phyloP scores from a whole-genome alignment of 2,113 vertebrate species.

The Callorhinus ursinus region DNA sequence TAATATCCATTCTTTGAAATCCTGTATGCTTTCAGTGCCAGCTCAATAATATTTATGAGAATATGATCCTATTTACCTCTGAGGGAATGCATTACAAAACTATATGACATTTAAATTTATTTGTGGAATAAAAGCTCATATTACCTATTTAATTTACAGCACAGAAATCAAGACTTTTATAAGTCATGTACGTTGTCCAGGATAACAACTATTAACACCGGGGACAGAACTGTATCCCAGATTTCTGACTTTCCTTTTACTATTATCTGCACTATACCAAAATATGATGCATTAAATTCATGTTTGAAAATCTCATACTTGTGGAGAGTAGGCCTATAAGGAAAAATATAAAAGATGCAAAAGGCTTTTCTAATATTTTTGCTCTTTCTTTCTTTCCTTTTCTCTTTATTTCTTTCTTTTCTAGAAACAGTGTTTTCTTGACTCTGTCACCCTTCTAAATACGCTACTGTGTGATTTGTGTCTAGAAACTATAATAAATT shows the following conservation, averaged over 20 bases:
- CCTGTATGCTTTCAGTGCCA: background rate
- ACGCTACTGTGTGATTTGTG: conserved; percentile 52
- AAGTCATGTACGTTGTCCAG: background rate
- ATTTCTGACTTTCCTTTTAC: background rate
- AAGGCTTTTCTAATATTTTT: background rate
- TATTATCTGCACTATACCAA: background rate
- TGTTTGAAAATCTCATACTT: background rate
- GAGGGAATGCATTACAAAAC: background rate
- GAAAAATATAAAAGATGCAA: background rate
- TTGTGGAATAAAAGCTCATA: background rate
- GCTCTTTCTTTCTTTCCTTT: background rate
- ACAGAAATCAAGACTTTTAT: background rate
- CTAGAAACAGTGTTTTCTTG: background rate
- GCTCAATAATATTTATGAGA: background rate
- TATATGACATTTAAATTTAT: background rate
- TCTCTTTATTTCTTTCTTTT: background rate
- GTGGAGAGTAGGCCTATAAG: background rate
- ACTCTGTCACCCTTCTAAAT: background rate
- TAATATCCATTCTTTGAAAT: background rate
- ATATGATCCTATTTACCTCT: background rate
- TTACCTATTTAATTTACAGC: background rate
- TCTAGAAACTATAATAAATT: conserved; percentile 74
- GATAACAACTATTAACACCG: background rate
- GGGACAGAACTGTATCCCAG: background rate
- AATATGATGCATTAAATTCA: background rate